Conservation (phyloP, 92 coral and sea anemone genomes). For the Plumapathes pennacea region DNA sequence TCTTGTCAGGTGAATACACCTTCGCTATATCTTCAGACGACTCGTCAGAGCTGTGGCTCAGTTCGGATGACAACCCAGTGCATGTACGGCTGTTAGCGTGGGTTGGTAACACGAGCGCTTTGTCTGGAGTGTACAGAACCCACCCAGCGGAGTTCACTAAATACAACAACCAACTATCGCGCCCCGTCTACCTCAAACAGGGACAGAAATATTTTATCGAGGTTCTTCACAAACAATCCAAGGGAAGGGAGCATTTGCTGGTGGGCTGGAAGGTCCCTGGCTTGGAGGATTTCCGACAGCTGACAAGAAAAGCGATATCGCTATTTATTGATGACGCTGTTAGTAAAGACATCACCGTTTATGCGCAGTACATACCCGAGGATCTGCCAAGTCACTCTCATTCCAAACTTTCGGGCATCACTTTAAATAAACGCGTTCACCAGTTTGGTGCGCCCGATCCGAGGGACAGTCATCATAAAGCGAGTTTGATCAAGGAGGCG, state of each 20-base stretch:
- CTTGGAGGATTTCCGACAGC: slow-evolving; percentile 61
- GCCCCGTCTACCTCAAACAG: slow-evolving; percentile 58
- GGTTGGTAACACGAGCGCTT: slow-evolving; percentile 86
- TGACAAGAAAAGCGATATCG: slow-evolving; percentile 80
- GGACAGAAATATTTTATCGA: slow-evolving; percentile 85
- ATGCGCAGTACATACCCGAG: slow-evolving; percentile 76
- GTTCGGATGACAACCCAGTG: slow-evolving; percentile 73
- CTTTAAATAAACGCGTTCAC: slow-evolving; percentile 36
- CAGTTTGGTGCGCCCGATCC: slow-evolving; percentile 57
- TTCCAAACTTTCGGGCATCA: slow-evolving; percentile 37
- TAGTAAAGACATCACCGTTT: slow-evolving; percentile 73
- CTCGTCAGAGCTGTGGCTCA: slow-evolving; percentile 93
- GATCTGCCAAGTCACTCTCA: slow-evolving; percentile 79
- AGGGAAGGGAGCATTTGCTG: slow-evolving; percentile 65
- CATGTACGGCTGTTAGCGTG: slow-evolving; percentile 72
- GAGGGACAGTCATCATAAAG: slow-evolving; percentile 32
- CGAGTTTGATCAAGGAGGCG: slow-evolving; percentile 24
- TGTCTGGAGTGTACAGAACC: slow-evolving; percentile 47
- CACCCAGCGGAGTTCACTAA: slow-evolving; percentile 78
- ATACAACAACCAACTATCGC: slow-evolving; percentile 75
- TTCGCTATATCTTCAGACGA: slow-evolving; percentile 96
- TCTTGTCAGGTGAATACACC: slow-evolving; percentile 63
- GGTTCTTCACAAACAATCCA: slow-evolving; percentile 90
- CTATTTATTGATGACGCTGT: slow-evolving; percentile 62
- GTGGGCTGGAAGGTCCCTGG: slow-evolving; percentile 97